phyloP scores from a whole-genome alignment of 2,888 invertebrate species.

The Tanytarsus gracilentus region DNA sequence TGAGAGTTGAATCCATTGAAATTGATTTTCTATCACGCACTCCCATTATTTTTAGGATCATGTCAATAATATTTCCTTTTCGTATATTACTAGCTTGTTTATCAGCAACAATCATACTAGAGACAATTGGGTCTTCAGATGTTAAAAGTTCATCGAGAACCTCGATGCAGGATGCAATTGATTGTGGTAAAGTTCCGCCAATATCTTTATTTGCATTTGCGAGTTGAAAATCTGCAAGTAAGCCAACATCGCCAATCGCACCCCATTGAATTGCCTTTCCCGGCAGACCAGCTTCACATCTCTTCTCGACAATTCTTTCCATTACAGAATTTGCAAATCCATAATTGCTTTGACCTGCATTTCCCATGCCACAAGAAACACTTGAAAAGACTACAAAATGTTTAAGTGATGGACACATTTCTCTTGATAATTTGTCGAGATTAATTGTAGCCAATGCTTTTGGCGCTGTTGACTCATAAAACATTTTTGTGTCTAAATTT shows the following conservation, averaged over 20 bases:
- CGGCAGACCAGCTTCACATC: slow-evolving; percentile 59
- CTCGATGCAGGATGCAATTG: slow-evolving; percentile 70
- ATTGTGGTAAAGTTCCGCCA: slow-evolving; percentile 76
- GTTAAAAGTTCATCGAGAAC: slow-evolving; percentile 65
- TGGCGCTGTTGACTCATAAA: slow-evolving; percentile 58
- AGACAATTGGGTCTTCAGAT: slow-evolving; percentile 59
- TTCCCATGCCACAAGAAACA: slow-evolving; percentile 83
- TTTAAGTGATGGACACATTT: slow-evolving; percentile 49
- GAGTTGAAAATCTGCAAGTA: slow-evolving; percentile 63
- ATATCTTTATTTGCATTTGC: slow-evolving; percentile 55
- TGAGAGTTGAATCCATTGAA: slow-evolving; percentile 62
- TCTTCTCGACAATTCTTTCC: slow-evolving; percentile 76
- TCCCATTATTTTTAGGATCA: slow-evolving; percentile 60
- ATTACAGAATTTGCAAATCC: slow-evolving; percentile 84
- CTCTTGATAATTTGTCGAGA: slow-evolving; percentile 59
- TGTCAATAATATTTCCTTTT: slow-evolving; percentile 59
- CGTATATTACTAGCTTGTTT: slow-evolving; percentile 56
- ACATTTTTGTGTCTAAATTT: slow-evolving; percentile 64
- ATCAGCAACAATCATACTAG: slow-evolving; percentile 81
- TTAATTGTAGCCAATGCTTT: slow-evolving; percentile 74
- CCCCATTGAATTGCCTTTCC: slow-evolving; percentile 88
- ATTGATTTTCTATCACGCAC: slow-evolving; percentile 60
- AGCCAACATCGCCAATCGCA: slow-evolving; percentile 72
- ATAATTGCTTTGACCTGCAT: slow-evolving; percentile 84
- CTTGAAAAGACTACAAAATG: slow-evolving; percentile 88